A percentile compares a stretch with the other conserved stretches of the same genome.
Conservation (phyloP, 2,113 vertebrate species). For the Fregetta grallaria region DNA sequence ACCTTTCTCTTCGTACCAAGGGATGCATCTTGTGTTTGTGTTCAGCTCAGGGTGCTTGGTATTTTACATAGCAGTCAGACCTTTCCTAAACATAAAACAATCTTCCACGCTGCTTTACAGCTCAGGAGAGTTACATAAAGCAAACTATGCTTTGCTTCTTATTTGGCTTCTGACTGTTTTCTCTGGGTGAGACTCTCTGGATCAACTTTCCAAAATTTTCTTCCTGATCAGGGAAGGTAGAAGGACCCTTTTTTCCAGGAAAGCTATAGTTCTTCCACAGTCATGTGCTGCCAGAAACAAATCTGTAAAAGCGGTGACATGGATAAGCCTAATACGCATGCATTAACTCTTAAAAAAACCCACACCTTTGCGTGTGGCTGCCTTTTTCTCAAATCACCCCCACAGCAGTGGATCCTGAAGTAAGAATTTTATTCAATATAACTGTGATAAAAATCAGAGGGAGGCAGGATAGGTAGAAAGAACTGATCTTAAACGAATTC, state of each 20-base stretch:
- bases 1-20: neutral
- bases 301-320: neutral
- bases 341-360: neutral
- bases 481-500: neutral
- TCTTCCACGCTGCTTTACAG: neutral
- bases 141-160: neutral
- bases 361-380: neutral
- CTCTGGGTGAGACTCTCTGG: neutral
- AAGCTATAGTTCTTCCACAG: neutral
- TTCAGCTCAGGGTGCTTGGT: neutral
- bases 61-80: neutral
- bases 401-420: neutral
- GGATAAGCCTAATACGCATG: neutral
- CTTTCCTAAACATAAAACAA: neutral
- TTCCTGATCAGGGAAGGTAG: neutral
- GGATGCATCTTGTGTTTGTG: neutral
- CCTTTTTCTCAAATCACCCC: neutral
- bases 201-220: neutral
- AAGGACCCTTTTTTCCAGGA: neutral
- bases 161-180: neutral
- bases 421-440: neutral
- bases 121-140: neutral
- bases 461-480: neutral
- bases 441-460: neutral
- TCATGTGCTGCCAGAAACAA: neutral